These are phyloP conservation scores for Halcyon leucocephala DNA, from an alignment of 2,797 vertebrate genomes.

Conservation along the genomic window DNA sequence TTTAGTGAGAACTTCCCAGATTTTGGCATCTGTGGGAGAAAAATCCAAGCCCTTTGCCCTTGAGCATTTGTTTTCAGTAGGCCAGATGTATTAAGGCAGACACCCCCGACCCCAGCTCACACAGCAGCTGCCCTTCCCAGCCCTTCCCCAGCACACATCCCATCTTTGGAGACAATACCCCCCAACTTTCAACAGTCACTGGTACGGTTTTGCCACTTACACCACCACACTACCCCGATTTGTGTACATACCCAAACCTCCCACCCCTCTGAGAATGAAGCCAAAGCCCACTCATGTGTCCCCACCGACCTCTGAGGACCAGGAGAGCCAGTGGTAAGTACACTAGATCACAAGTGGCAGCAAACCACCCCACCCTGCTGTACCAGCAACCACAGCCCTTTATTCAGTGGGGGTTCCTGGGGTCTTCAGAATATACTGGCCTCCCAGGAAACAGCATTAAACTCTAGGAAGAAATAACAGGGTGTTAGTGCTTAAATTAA, in stretches of 20 bases:
- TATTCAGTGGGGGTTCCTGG: rapidly evolving
- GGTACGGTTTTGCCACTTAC: rapidly evolving
- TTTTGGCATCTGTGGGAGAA: rapidly evolving
- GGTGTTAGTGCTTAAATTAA: neutral
- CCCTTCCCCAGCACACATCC: neutral
- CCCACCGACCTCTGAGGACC: too few relatives aligned
- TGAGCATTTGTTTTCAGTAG: rapidly evolving
- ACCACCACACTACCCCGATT: rapidly evolving
- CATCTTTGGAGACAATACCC: too few relatives aligned
- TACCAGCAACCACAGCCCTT: rapidly evolving
- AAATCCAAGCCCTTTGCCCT: too few relatives aligned
- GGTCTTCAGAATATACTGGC: rapidly evolving
- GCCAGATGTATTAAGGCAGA: rapidly evolving
- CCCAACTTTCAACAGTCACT: rapidly evolving
- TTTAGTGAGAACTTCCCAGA: rapidly evolving
- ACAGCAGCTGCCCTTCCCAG: too few relatives aligned
- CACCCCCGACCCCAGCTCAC: too few relatives aligned
- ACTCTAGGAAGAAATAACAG: neutral
- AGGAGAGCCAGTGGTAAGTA: too few relatives aligned
- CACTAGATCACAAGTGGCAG: rapidly evolving
- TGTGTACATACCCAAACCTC: rapidly evolving
- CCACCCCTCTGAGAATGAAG: rapidly evolving
- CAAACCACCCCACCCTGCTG: rapidly evolving
- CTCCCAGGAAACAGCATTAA: neutral
- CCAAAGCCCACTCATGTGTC: neutral